Conservation (phyloP, 2,797 vertebrate species). For the Muscicapa comitata region DNA sequence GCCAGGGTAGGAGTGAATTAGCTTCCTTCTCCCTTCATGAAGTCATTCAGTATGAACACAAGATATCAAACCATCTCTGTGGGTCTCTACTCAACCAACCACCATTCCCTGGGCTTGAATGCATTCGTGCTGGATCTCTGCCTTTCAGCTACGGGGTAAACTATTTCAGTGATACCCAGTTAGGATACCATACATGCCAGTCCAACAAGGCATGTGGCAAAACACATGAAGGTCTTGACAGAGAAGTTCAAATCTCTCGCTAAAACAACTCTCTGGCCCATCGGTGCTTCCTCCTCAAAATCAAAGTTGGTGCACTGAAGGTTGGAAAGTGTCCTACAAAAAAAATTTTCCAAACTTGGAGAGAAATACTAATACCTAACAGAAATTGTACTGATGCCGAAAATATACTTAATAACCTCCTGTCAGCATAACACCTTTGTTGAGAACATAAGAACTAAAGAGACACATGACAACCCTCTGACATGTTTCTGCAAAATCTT, state of each 20-base stretch:
- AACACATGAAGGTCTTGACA: neutral
- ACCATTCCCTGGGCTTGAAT: neutral
- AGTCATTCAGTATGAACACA: neutral
- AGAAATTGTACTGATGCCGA: neutral
- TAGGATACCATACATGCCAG: neutral
- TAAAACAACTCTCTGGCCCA: neutral
- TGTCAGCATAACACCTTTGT: neutral
- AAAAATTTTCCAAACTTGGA: neutral
- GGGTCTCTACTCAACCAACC: neutral
- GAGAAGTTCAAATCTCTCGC: neutral
- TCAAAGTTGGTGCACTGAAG: neutral
- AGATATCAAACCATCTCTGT: neutral
- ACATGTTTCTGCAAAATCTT: slow-evolving; percentile 4
- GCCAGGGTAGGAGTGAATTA: neutral
- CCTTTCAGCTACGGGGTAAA: neutral
- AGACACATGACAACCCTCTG: neutral
- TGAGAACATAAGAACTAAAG: neutral
- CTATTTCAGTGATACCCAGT: neutral
- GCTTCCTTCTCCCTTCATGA: neutral
- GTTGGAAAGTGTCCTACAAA: neutral
- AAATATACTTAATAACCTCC: slow-evolving; percentile 1
- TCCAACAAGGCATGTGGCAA: neutral
- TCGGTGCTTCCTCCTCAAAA: neutral
- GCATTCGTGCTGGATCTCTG: neutral
- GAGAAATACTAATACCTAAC: neutral